phyloP scores from a whole-genome alignment of 1,140 invertebrate species.

The Conus betulinus region DNA sequence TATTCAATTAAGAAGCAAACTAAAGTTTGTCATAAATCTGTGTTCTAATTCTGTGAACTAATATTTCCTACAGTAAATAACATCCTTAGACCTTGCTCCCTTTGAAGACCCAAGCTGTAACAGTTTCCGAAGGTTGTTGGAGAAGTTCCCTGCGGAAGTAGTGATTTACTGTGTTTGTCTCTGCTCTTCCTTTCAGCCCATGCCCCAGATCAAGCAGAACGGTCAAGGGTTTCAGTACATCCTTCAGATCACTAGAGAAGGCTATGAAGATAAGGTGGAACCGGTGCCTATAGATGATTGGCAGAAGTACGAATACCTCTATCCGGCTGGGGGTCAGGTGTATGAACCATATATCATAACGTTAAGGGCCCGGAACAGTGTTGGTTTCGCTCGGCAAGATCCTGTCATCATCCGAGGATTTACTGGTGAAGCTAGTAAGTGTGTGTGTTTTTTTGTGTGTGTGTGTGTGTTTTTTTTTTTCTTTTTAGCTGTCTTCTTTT shows the following conservation, averaged over 20 bases:
- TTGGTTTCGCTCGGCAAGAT: conserved; percentile 88
- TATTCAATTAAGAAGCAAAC: too few species aligned
- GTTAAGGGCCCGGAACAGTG: conserved; percentile 92
- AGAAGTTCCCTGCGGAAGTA: background rate
- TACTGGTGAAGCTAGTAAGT: conserved; percentile 90
- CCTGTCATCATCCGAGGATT: conserved; percentile 87
- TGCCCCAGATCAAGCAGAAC: conserved; percentile 98
- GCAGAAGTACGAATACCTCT: conserved; percentile 45
- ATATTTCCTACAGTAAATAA: too few species aligned
- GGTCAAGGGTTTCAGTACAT: conserved; percentile 94
- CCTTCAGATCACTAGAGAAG: conserved; percentile 87
- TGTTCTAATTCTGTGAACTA: too few species aligned
- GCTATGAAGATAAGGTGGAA: conserved; percentile 3
- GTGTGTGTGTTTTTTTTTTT: background rate
- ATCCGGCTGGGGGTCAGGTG: conserved; percentile 75
- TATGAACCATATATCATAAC: conserved; percentile 94
- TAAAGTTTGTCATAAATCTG: too few species aligned
- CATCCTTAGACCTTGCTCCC: too few species aligned
- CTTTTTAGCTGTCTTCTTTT: background rate
- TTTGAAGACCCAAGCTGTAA: too few species aligned
- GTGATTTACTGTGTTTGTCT: background rate
- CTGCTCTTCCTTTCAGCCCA: conserved; percentile 79
- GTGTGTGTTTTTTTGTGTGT: background rate
- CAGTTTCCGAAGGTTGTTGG: too few species aligned
- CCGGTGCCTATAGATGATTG: conserved; percentile 58